phyloP scores from a whole-genome alignment of 2,797 vertebrate genomes.

The Sitta carolinensis region DNA sequence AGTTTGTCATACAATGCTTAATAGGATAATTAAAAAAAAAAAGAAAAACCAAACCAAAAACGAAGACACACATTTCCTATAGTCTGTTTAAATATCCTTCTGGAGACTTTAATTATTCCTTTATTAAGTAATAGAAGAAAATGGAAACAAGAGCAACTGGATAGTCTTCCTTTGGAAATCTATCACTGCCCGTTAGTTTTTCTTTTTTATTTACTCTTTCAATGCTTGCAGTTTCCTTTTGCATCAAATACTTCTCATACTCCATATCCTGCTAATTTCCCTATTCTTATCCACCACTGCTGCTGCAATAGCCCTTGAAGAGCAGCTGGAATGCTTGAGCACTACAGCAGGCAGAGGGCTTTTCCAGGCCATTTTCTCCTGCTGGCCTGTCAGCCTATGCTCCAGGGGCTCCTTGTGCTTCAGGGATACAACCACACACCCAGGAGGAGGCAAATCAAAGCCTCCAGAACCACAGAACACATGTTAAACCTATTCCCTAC shows the following conservation, averaged over 20 bases:
- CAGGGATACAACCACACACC: not conserved
- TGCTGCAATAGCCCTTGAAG: not conserved
- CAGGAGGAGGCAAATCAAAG: not conserved
- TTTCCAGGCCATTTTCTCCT: not conserved
- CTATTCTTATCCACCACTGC: rapidly evolving
- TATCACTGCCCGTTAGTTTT: not conserved
- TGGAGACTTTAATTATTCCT: not conserved
- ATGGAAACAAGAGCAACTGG: not conserved
- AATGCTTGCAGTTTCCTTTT: not conserved
- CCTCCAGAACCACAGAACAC: not conserved
- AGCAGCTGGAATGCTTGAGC: not conserved
- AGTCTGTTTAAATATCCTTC: not conserved
- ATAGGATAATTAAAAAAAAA: not conserved
- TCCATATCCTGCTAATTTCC: not conserved
- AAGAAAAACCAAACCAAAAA: not conserved
- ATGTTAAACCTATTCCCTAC: not conserved
- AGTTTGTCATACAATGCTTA: not conserved
- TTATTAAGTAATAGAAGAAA: not conserved
- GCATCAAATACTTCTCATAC: not conserved
- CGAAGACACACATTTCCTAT: not conserved
- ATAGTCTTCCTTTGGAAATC: not conserved
- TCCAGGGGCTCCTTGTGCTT: not conserved
- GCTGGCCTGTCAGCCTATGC: not conserved
- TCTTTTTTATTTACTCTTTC: not conserved
- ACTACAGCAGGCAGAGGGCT: not conserved